A percentile compares a stretch with the other conserved stretches of the same genome.
These are phyloP conservation scores for Aphodius granarius DNA, from an alignment of 2,888 invertebrate genomes.

Conservation along the genomic window DNA sequence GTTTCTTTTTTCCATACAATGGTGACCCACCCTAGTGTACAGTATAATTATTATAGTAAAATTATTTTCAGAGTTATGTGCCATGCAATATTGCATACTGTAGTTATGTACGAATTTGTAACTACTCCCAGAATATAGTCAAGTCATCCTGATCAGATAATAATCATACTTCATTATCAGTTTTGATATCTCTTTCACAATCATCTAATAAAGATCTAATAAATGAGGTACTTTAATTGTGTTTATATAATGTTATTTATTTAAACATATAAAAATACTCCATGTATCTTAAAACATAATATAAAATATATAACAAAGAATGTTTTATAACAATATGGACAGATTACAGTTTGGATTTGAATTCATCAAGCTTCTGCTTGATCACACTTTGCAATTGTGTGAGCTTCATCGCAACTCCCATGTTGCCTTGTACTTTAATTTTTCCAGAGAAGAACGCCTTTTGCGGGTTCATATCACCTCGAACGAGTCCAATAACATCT, in stretches of 20 bases:
- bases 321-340: slow-evolving; percentile 6
- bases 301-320: slow-evolving; percentile 14
- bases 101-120: too few species aligned
- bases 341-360: slow-evolving; percentile 74
- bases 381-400: slow-evolving; percentile 79
- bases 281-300: neutral
- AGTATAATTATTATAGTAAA: too few species aligned
- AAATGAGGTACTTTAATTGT: neutral
- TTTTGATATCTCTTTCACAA: too few species aligned
- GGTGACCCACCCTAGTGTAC: too few species aligned
- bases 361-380: slow-evolving; percentile 69
- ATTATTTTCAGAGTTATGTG: too few species aligned
- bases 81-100: too few species aligned
- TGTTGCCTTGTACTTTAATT: slow-evolving; percentile 94
- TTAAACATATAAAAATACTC: neutral
- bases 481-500: slow-evolving; percentile 84
- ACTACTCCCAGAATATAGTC: too few species aligned
- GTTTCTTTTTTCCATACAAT: too few species aligned
- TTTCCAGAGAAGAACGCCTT: slow-evolving; percentile 97
- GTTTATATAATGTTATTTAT: neutral
- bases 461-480: slow-evolving; percentile 91
- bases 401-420: slow-evolving; percentile 94
- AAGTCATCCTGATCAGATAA: too few species aligned
- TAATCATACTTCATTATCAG: too few species aligned
- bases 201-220: neutral